Evolutionary conservation across 2,888 invertebrate genomes (phyloP).

Genomic region (Leptodirus hochenwartii): DNA sequence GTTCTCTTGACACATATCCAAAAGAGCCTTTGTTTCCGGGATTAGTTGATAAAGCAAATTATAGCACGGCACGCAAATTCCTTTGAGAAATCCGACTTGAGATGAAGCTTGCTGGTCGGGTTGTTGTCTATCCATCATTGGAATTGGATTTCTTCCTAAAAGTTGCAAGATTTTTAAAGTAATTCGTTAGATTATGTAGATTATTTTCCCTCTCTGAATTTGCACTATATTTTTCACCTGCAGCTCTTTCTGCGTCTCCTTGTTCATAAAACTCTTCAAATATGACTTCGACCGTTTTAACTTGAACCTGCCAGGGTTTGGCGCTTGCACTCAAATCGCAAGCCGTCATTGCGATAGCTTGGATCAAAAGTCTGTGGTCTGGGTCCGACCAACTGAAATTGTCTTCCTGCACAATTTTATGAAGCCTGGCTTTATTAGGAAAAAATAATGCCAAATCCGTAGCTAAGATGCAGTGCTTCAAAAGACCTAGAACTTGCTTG

Average conservation of each 20-base stretch:
- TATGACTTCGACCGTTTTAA: conserved; percentile 60
- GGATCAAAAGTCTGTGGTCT: conserved; percentile 49
- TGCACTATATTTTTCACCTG: conserved; percentile 11
- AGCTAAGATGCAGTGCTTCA: conserved; percentile 69
- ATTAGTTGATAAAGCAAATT: conserved; percentile 44
- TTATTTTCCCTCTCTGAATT: no score
- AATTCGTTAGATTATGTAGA: no score
- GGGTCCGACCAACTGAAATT: conserved; percentile 44
- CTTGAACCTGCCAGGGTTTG: conserved; percentile 70
- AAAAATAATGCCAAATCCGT: conserved; percentile 73
- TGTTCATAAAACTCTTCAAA: conserved; percentile 70
- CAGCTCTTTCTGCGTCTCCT: no score
- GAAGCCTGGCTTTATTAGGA: conserved; percentile 47
- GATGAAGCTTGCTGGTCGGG: conserved; percentile 56
- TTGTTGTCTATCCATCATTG: conserved; percentile 49
- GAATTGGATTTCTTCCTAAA: conserved; percentile 54
- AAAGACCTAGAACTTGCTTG: conserved; percentile 54
- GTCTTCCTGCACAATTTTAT: conserved; percentile 31
- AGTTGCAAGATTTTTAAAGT: no score
- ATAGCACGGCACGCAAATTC: conserved; percentile 71
- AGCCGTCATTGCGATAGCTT: conserved; percentile 69
- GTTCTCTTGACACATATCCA: conserved; percentile 46
- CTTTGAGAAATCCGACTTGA: conserved; percentile 66
- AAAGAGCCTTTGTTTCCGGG: conserved; percentile 50
- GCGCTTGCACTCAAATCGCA: conserved; percentile 70